A percentile compares a stretch with the other conserved stretches of the same genome.
These are phyloP conservation scores for Onychorhynchus coronatus DNA, from an alignment of 2,113 vertebrate species.

Conservation along the genomic window DNA sequence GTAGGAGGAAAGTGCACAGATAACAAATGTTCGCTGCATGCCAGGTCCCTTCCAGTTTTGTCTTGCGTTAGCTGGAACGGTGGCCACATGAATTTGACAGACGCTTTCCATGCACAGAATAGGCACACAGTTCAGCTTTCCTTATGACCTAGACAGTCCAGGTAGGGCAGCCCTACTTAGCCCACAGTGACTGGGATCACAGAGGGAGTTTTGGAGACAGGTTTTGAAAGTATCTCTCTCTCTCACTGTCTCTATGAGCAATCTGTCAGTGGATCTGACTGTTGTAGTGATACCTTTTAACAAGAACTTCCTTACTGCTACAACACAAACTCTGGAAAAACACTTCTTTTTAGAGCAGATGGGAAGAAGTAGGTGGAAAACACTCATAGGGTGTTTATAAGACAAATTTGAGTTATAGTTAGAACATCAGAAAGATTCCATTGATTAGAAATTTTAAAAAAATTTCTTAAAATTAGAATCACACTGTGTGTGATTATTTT, in stretches of 20 bases:
- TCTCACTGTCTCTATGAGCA: not conserved
- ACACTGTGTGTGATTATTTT: not conserved
- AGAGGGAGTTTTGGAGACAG: not conserved
- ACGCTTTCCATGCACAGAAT: constrained; percentile 19
- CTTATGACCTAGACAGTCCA: not conserved
- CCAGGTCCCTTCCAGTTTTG: constrained; percentile 62
- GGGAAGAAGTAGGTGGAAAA: not conserved
- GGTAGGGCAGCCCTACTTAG: not conserved
- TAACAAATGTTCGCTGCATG: constrained; percentile 53
- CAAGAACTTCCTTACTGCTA: not conserved
- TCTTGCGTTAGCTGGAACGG: constrained; percentile 33
- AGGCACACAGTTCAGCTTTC: not conserved
- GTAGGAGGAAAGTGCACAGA: constrained; percentile 67
- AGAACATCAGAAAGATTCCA: not conserved
- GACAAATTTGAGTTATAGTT: not conserved
- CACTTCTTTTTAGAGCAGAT: not conserved
- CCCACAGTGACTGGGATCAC: not conserved
- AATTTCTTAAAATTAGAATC: not conserved
- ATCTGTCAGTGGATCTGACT: not conserved
- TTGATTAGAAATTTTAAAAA: not conserved
- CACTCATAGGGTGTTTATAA: not conserved
- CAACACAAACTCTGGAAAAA: not conserved
- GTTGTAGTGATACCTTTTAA: not conserved
- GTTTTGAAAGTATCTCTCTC: not conserved
- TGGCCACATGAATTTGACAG: constrained; percentile 21